Conservation (phyloP, 2,888 invertebrate genomes). For the Pristionchus exspectatus region DNA sequence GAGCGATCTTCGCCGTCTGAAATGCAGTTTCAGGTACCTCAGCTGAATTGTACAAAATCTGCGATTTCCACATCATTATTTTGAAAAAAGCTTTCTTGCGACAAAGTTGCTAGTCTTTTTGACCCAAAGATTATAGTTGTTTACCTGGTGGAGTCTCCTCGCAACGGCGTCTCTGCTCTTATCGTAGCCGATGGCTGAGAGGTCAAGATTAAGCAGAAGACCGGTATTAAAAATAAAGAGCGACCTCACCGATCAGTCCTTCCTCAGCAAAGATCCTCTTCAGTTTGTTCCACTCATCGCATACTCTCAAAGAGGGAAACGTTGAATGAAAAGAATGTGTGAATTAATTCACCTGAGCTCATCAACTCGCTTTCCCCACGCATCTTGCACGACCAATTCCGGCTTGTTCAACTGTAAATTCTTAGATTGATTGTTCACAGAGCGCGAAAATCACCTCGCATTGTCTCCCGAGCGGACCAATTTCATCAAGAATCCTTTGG, state of each 20-base stretch:
- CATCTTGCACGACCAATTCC: constrained; percentile 80
- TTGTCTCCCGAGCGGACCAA: constrained; percentile 79
- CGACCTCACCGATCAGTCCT: constrained; percentile 80
- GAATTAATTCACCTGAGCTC: neutral
- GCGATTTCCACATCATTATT: no score
- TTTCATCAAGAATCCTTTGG: constrained; percentile 80
- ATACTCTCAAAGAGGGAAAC: constrained; percentile 80
- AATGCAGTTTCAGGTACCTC: no score
- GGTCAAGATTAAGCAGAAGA: no score
- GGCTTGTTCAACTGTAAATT: constrained; percentile 80
- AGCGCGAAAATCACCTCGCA: neutral
- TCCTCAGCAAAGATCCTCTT: constrained; percentile 82
- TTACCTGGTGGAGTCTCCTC: constrained; percentile 69
- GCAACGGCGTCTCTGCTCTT: constrained; percentile 59
- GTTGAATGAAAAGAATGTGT: neutral
- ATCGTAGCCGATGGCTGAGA: constrained; percentile 69
- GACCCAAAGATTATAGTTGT: no score
- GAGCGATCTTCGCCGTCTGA: constrained; percentile 81
- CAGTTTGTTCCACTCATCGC: constrained; percentile 82
- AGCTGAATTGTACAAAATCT: no score
- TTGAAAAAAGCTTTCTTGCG: neutral
- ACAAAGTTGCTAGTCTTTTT: neutral
- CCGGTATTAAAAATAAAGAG: no score
- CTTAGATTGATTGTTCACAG: neutral
- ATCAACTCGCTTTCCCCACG: constrained; percentile 81